Percentiles rank a stretch among this genome's conserved stretches.
These are phyloP conservation scores for Hypsibius dujardini DNA, from an alignment of 1,140 invertebrate species.

Conservation along the genomic window DNA sequence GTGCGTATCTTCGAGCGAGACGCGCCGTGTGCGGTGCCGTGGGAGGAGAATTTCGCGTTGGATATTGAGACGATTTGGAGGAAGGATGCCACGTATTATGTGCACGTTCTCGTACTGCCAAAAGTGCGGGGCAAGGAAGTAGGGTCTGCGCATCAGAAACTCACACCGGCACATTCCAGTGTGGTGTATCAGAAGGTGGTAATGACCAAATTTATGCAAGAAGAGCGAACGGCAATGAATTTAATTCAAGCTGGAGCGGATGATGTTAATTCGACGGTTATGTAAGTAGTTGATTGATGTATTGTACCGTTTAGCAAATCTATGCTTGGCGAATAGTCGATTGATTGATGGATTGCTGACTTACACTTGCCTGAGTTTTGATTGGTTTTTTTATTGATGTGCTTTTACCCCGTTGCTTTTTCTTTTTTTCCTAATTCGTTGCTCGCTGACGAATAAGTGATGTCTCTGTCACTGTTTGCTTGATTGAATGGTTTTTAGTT, in stretches of 20 bases:
- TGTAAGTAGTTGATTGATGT: neutral
- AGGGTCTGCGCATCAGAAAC: neutral
- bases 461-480: slow-evolving; percentile 10
- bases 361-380: neutral
- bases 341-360: neutral
- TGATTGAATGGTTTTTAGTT: neutral
- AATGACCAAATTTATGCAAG: neutral
- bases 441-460: neutral
- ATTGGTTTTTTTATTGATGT: neutral
- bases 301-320: neutral
- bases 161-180: neutral
- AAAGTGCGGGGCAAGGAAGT: neutral
- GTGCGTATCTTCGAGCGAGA: neutral
- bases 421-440: neutral
- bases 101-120: neutral
- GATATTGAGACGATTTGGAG: neutral
- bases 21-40: neutral
- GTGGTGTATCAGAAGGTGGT: slow-evolving; percentile 8
- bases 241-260: neutral
- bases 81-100: neutral
- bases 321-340: neutral
- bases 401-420: slow-evolving; percentile 4
- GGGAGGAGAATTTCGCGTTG: neutral
- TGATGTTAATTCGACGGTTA: neutral
- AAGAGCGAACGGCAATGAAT: slow-evolving; percentile 14